phyloP scores from a whole-genome alignment of 2,888 invertebrate species.

The Corbicula japonica region DNA sequence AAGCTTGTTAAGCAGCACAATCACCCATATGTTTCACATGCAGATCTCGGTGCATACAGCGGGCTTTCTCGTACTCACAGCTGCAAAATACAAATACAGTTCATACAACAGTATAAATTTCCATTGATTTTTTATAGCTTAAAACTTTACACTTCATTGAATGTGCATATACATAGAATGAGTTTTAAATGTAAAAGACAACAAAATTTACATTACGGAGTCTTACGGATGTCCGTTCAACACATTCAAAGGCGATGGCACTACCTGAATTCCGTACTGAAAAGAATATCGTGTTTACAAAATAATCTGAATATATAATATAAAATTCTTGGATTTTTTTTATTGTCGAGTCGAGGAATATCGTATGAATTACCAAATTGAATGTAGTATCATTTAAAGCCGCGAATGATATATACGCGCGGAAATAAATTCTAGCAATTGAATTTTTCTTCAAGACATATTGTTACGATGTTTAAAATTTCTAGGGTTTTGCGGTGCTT shows the following conservation, averaged over 20 bases:
- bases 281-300: too few species aligned
- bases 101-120: not conserved
- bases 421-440: too few species aligned
- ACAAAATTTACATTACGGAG: not conserved
- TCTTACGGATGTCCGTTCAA: not conserved
- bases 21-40: slow-evolving; percentile 33
- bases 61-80: slow-evolving; percentile 63
- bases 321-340: too few species aligned
- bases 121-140: not conserved
- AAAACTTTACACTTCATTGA: not conserved
- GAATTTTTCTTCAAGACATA: too few species aligned
- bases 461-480: too few species aligned
- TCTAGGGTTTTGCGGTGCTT: too few species aligned
- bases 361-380: too few species aligned
- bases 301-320: too few species aligned
- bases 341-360: too few species aligned
- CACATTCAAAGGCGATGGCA: not conserved
- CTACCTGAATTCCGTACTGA: not conserved
- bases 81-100: slow-evolving; percentile 34
- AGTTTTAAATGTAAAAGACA: not conserved
- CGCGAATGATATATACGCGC: too few species aligned
- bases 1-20: too few species aligned
- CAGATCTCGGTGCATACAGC: slow-evolving; percentile 62
- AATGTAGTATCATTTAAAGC: too few species aligned
- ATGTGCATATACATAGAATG: not conserved